These are phyloP conservation scores for Trichechus manatus DNA, from an alignment of 2,113 vertebrate genomes.

Conservation along the genomic window DNA sequence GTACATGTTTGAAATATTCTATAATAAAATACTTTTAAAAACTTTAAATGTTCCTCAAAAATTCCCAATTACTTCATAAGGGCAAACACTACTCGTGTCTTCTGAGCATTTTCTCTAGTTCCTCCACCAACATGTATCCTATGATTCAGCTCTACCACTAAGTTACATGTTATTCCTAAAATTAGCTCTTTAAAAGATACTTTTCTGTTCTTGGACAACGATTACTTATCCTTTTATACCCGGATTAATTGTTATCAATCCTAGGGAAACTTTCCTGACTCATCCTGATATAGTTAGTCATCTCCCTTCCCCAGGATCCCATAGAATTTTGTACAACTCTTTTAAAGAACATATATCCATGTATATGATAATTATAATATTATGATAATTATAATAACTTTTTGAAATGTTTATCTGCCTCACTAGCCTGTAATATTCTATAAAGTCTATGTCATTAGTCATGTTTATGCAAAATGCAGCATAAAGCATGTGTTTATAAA, in stretches of 20 bases:
- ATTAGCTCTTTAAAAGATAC: background rate
- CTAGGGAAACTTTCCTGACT: background rate
- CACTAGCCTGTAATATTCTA: background rate
- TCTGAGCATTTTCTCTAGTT: background rate
- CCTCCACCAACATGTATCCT: background rate
- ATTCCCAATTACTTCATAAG: background rate
- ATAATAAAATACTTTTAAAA: background rate
- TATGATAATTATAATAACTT: background rate
- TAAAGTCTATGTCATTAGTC: background rate
- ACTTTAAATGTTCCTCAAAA: conserved; percentile 9
- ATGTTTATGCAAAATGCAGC: background rate
- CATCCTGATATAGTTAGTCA: background rate
- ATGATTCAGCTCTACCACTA: background rate
- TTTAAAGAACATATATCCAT: background rate
- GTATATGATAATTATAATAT: background rate
- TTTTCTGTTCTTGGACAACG: background rate
- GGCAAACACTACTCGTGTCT: background rate
- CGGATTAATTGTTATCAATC: background rate
- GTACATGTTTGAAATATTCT: background rate
- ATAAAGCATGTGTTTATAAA: conserved; percentile 4
- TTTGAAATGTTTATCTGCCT: background rate
- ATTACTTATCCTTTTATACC: background rate
- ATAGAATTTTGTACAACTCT: background rate
- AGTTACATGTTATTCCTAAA: background rate
- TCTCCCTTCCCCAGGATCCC: background rate